phyloP scores from a whole-genome alignment of 2,888 invertebrate genomes.

The Eupithecia dodoneata region DNA sequence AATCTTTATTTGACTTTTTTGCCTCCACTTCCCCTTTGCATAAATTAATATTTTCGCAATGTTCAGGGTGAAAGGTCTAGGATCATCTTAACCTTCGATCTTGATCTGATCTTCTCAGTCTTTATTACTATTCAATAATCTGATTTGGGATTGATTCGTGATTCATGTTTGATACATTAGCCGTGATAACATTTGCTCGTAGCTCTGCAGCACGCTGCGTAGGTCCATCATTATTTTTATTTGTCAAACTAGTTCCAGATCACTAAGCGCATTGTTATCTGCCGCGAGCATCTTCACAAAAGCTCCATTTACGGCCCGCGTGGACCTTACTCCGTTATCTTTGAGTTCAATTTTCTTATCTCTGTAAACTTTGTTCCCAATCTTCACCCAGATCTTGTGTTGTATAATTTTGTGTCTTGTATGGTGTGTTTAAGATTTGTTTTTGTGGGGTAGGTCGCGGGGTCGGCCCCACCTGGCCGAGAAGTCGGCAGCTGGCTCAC shows the following conservation, averaged over 20 bases:
- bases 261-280: slow-evolving; percentile 77
- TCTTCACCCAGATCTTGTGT: slow-evolving; percentile 44
- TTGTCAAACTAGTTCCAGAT: slow-evolving; percentile 77
- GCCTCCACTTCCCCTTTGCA: slow-evolving; percentile 81
- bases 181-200: slow-evolving; percentile 45
- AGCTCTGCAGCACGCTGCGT: slow-evolving; percentile 38
- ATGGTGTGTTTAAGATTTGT: slow-evolving; percentile 44
- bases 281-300: slow-evolving; percentile 64
- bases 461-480: slow-evolving; percentile 72
- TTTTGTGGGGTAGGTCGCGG: slow-evolving; percentile 44
- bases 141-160: neutral
- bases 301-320: slow-evolving; percentile 48
- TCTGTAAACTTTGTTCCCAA: slow-evolving; percentile 49
- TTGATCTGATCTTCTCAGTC: neutral
- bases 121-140: neutral
- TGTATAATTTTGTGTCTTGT: slow-evolving; percentile 38
- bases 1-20: slow-evolving; percentile 79
- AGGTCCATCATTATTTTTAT: slow-evolving; percentile 63
- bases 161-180: neutral
- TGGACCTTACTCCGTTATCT: slow-evolving; percentile 50
- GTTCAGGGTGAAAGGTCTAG: slow-evolving; percentile 49
- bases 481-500: slow-evolving; percentile 76
- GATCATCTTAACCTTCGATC: slow-evolving; percentile 11
- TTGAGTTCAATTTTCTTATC: slow-evolving; percentile 61
- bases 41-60: slow-evolving; percentile 77